A percentile compares a stretch with the other conserved stretches of the same genome.
phyloP scores from a whole-genome alignment of 2,797 vertebrate genomes.

The Manis javanica region DNA sequence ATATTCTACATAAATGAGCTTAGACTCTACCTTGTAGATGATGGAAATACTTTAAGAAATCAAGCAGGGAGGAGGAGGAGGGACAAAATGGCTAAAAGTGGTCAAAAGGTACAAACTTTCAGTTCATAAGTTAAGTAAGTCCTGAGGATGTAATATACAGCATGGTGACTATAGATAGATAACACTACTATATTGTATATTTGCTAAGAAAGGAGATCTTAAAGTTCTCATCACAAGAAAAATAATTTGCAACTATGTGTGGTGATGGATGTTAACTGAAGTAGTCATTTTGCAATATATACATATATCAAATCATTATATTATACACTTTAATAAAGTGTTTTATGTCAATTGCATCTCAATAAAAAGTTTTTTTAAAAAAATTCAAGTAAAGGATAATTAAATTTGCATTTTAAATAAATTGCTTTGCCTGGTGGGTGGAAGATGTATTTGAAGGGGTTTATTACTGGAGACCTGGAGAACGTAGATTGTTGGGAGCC shows the following conservation, averaged over 20 bases:
- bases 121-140: background rate
- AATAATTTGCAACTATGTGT: background rate
- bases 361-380: background rate
- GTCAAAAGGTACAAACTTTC: background rate
- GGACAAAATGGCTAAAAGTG: background rate
- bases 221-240: background rate
- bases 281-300: background rate
- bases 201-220: background rate
- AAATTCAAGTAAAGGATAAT: background rate
- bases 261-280: too few relatives aligned
- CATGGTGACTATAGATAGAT: too few relatives aligned
- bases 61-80: background rate
- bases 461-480: background rate
- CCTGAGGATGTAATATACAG: too few relatives aligned
- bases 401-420: slow-evolving; percentile 5
- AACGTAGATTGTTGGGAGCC: background rate
- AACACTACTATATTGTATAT: background rate
- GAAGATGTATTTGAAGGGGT: background rate
- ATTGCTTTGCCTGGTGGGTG: background rate
- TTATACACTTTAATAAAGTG: too few relatives aligned
- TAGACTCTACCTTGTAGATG: background rate
- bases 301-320: too few relatives aligned
- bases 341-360: background rate
- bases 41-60: background rate
- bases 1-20: background rate